These are phyloP conservation scores for Lysandra bellargus DNA, from an alignment of 2,888 invertebrate genomes.

Conservation along the genomic window DNA sequence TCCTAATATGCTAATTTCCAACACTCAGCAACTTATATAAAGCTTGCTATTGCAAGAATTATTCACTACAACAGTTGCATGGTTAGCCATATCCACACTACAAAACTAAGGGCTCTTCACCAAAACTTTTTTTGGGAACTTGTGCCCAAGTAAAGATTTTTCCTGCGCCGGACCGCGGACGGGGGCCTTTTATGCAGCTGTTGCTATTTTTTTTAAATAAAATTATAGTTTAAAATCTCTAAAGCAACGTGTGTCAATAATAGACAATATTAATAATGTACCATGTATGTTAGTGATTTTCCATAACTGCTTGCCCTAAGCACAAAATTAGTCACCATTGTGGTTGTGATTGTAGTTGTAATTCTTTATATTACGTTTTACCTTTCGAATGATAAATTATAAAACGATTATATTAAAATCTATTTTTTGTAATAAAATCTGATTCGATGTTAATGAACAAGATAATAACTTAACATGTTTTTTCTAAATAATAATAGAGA, in stretches of 20 bases:
- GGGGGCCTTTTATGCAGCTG: too few species aligned
- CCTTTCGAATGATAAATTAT: neutral
- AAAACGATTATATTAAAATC: neutral
- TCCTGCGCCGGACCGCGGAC: too few species aligned
- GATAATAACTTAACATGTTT: neutral
- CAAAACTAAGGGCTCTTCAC: neutral
- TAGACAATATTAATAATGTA: neutral
- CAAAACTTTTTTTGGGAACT: too few species aligned
- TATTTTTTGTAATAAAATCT: neutral
- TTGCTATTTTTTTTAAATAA: neutral
- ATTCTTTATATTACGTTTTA: neutral
- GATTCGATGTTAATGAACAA: neutral
- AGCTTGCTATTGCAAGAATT: neutral
- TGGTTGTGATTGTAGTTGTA: conserved; percentile 13
- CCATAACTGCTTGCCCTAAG: neutral
- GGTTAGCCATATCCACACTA: too few species aligned
- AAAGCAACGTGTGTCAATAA: neutral
- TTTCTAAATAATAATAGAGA: too few species aligned
- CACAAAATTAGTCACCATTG: conserved; percentile 19
- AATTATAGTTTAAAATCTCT: neutral
- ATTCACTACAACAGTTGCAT: neutral
- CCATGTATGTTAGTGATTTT: neutral
- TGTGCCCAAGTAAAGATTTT: too few species aligned
- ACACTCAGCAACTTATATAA: neutral
- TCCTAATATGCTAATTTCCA: neutral